Evolutionary conservation across 2,888 invertebrate genomes (phyloP), one percentile per base, ranked within the genome.

Genomic region (Sepioteuthis lessoniana): DNA sequence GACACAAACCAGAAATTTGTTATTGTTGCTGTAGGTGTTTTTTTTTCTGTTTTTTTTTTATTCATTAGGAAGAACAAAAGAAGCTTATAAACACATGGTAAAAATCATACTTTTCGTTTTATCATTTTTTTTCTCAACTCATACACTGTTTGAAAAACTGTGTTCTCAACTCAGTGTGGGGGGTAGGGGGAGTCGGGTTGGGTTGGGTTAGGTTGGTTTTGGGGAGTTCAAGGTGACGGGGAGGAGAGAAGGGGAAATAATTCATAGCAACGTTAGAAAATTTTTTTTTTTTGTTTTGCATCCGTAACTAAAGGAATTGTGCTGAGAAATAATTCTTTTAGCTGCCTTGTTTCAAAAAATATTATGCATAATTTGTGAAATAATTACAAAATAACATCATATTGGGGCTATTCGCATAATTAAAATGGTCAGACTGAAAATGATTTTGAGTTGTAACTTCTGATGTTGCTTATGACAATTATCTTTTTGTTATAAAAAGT

Each of bases 11-110:
- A 35, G n/a, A 35, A 16, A n/a, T 16, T 76, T 76, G n/a, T 76
- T 76, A 16, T 76, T 76, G n/a, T 35, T 76, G 76, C 42, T 7
- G 42, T 42, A 42, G 3, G 3, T 42, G 3, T 42, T 42, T 7
- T 35, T 76, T 10, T 10, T 76, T 13, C n/a, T 76, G n/a, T 76
- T 76, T 76, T 8, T 3, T 28, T 31, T 76, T 76, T n/a, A 76
- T 76, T n/a, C 16, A 76, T 76, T n/a, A 76, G 76, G 76, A 76
- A 76, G 76, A 76, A 76, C 76, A 76, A 76, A 76, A 76, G 76
- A 76, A 76, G 76, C 76, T 76, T 76, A 76, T 76, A 76, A 76
- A 76, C 76, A 76, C 76, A 76, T 76, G n/a, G n/a, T n/a, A 76
- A 76, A 76, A 76, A 76, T 76, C 76, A 76, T 76, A 76, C 76